Base-by-base conservation (phyloP, 1,140 invertebrate species). In the Drosophila micromelanica region DNA sequence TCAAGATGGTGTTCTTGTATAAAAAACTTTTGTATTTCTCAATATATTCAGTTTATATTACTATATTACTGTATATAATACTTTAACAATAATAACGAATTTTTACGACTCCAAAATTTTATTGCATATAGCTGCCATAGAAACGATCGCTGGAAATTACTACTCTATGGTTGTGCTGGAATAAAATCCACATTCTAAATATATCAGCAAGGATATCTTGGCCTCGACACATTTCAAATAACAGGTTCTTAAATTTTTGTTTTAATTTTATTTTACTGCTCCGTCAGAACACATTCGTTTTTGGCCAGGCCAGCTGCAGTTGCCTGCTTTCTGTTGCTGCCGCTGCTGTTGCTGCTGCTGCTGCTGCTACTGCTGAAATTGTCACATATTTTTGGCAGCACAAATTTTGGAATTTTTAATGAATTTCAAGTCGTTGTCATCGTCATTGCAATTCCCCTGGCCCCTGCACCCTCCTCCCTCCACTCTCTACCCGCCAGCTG, bases 361-460 rank as follows among this genome's bases (percentile, higher is more conserved):
- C 35, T 35, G 52, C 43, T 56, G 48, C n/a, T n/a, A n/a, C n/a
- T n/a, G n/a, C 20, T 62, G 23, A 46, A 20, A 23, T 20, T 51
- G 59, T 51, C 42, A 45, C 70, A 73, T 68, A 73, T 73, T 67
- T 73, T 68, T 73, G 70, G 63, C 55, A 68, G 68, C 59, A 61
- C 46, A 69, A 54, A 79, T 78, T 78, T 81, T 70, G 62, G 60
- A 80, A 86, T 86, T 87, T 78, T 57, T 65, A 87, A 86, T 86
- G 75, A 76, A 86, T 87, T 86, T 80, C 77, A 79, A 76, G 64
- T 73, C 73, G 43, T 64, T 80, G 78, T 61, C 77, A 72, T 59
- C 76, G 63, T 67, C 59, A 68, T 62, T 82, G 75, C 79, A 75
- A 76, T 49, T 78, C 74, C 74, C 73, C 52, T 32, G 40, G n/a